These are phyloP conservation scores for Plecturocebus donacophilus DNA, from an alignment of 2,113 vertebrate genomes.

Conservation along the genomic window DNA sequence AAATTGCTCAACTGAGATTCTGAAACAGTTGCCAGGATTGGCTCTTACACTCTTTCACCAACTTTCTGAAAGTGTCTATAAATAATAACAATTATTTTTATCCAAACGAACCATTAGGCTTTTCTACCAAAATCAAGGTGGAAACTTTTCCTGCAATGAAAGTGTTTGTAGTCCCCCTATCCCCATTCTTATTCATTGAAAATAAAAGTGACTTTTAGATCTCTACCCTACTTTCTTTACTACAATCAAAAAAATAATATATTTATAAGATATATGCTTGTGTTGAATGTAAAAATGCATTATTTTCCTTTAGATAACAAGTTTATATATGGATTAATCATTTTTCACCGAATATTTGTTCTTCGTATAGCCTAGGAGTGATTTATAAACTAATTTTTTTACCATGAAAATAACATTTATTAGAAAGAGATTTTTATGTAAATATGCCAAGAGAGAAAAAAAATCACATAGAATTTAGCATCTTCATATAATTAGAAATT, in stretches of 20 bases:
- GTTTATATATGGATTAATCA: not conserved
- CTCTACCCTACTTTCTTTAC: not conserved
- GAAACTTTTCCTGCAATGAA: not conserved
- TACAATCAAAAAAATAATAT: not conserved
- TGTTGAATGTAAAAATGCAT: not conserved
- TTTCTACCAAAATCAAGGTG: not conserved
- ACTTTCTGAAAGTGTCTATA: not conserved
- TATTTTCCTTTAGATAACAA: not conserved
- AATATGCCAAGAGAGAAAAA: not conserved
- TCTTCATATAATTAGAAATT: not conserved
- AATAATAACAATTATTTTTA: not conserved
- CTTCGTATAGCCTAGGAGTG: not conserved
- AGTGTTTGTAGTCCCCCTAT: not conserved
- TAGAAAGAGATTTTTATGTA: not conserved
- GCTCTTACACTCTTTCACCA: not conserved
- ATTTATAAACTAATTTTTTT: not conserved
- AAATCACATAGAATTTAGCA: not conserved
- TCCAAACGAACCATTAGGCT: not conserved
- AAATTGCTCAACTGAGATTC: not conserved
- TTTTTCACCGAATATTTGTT: not conserved
- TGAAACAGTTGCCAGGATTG: not conserved
- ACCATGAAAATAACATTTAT: not conserved
- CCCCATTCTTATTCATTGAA: not conserved
- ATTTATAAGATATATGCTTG: not conserved
- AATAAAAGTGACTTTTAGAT: not conserved